These are phyloP conservation scores for Coecobrya sp. DNA, from an alignment of 2,888 invertebrate genomes.

Conservation along the genomic window DNA sequence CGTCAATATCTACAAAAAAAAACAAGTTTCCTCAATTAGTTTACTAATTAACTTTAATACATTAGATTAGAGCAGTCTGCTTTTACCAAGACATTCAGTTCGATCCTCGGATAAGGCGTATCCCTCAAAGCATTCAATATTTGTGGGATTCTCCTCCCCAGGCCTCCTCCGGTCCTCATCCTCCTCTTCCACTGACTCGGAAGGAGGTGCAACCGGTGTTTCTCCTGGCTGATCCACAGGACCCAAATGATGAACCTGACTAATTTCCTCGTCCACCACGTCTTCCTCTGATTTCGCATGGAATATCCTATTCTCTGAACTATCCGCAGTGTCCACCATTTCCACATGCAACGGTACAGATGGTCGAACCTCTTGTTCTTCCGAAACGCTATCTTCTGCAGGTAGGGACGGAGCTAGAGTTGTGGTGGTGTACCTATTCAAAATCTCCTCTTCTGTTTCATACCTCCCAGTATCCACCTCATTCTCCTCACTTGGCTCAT, in stretches of 20 bases:
- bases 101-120: constrained; percentile 85
- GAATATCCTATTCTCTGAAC: constrained; percentile 75
- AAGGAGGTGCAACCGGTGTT: constrained; percentile 61
- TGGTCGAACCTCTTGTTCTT: constrained; percentile 50
- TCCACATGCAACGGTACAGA: constrained; percentile 58
- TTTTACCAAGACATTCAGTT: constrained; percentile 85
- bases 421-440: constrained; percentile 58
- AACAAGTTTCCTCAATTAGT: too few relatives aligned
- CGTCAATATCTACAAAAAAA: constrained; percentile 87
- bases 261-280: constrained; percentile 35
- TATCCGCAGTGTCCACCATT: constrained; percentile 64
- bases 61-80: too few relatives aligned
- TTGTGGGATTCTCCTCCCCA: constrained; percentile 71
- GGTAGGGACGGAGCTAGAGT: constrained; percentile 29
- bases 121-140: constrained; percentile 85
- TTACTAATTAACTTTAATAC: too few relatives aligned
- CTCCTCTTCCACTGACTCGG: constrained; percentile 37
- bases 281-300: constrained; percentile 57
- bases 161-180: constrained; percentile 15
- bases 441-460: constrained; percentile 64
- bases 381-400: not conserved
- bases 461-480: constrained; percentile 65
- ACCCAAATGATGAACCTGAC: constrained; percentile 38
- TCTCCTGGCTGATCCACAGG: constrained; percentile 61
- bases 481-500: constrained; percentile 64